These are phyloP conservation scores for Solenopsis invicta DNA, from an alignment of 1,140 invertebrate species.

Conservation along the genomic window DNA sequence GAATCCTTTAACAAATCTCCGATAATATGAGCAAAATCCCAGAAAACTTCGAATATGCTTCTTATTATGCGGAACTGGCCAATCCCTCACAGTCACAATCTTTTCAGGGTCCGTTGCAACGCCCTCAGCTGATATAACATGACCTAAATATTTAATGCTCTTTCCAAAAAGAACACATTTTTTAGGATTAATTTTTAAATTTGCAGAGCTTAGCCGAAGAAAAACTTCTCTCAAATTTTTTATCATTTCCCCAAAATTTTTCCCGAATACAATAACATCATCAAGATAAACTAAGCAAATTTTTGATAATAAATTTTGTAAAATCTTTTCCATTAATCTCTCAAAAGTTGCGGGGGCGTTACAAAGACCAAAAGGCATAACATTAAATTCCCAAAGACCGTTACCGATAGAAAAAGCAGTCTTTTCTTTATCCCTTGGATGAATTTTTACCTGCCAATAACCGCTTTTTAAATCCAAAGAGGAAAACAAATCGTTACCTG, in stretches of 20 bases:
- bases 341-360: not conserved
- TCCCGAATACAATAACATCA: not conserved
- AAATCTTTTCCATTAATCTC: not conserved
- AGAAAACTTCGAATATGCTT: too few relatives aligned
- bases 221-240: not conserved
- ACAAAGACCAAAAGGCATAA: slow-evolving; percentile 57
- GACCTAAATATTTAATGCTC: too few relatives aligned
- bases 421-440: slow-evolving; percentile 76
- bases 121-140: too few relatives aligned
- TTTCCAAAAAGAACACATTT: too few relatives aligned
- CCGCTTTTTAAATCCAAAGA: slow-evolving; percentile 78
- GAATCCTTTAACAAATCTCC: too few relatives aligned
- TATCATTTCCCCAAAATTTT: not conserved
- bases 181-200: too few relatives aligned
- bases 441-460: slow-evolving; percentile 84
- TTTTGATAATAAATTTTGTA: not conserved
- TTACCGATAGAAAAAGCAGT: slow-evolving; percentile 83
- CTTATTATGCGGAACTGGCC: too few relatives aligned
- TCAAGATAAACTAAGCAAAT: not conserved
- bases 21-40: too few relatives aligned
- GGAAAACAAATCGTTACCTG: slow-evolving; percentile 69
- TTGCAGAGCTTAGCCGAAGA: not conserved
- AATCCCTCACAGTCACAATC: too few relatives aligned
- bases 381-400: slow-evolving; percentile 73
- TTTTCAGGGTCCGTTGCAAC: too few relatives aligned